These are phyloP conservation scores for Trisateles emortualis DNA, from an alignment of 2,888 invertebrate genomes.

Conservation along the genomic window DNA sequence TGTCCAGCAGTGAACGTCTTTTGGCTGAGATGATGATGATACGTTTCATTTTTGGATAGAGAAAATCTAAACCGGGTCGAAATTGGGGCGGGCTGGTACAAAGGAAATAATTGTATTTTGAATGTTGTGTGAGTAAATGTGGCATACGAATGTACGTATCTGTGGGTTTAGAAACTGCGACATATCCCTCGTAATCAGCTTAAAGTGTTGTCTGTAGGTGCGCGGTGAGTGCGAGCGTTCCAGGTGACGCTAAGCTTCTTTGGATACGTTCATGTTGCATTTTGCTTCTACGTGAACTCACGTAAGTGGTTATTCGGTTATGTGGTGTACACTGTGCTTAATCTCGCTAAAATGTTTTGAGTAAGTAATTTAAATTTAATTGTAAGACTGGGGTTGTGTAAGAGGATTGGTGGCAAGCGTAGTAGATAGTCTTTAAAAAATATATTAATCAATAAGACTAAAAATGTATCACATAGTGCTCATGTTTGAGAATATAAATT, in stretches of 20 bases:
- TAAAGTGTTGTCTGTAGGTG: slow-evolving; percentile 63
- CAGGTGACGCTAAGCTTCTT: slow-evolving; percentile 72
- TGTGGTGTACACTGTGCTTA: slow-evolving; percentile 13
- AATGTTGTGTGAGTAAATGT: slow-evolving; percentile 15
- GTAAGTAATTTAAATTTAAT: slow-evolving; percentile 2
- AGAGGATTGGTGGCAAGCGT: background rate
- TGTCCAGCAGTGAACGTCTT: no score
- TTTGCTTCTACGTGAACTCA: slow-evolving; percentile 47
- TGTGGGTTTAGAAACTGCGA: slow-evolving; percentile 36
- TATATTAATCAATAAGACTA: no score
- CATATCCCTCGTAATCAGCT: slow-evolving; percentile 70
- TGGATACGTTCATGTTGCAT: slow-evolving; percentile 55
- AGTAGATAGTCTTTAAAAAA: no score
- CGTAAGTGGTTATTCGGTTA: slow-evolving; percentile 23
- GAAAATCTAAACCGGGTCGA: no score
- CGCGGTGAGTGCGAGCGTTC: slow-evolving; percentile 51
- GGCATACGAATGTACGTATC: slow-evolving; percentile 11
- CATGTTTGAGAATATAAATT: no score
- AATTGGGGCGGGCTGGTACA: no score
- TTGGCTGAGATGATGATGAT: no score
- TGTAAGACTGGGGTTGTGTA: background rate
- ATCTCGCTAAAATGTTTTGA: slow-evolving; percentile 11
- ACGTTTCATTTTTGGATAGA: no score
- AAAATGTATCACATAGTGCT: no score
- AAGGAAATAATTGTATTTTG: slow-evolving; percentile 22